phyloP scores from a whole-genome alignment of 2,113 vertebrate species.

The Mohoua ochrocephala region DNA sequence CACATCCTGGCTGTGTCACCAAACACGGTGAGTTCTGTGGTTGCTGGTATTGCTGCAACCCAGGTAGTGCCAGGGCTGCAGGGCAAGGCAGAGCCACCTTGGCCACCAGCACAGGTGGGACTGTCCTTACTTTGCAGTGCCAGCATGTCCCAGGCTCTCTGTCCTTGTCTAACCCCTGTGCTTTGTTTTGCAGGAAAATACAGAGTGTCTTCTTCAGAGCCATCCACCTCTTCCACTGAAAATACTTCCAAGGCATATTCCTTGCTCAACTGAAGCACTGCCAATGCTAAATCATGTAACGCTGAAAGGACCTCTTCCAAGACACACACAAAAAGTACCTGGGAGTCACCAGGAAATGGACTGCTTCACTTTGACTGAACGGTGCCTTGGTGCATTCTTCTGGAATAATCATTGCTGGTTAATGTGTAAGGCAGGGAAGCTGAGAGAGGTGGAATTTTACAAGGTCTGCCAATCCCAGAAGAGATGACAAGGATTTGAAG shows the following conservation, averaged over 20 bases:
- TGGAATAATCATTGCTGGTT: background rate
- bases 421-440: background rate
- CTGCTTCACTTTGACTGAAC: background rate
- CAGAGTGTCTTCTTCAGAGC: slow-evolving; percentile 70
- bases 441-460: background rate
- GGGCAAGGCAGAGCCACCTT: background rate
- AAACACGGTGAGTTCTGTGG: background rate
- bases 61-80: background rate
- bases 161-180: background rate
- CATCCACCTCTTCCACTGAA: slow-evolving; percentile 68
- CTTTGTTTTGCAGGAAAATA: slow-evolving; percentile 71
- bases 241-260: slow-evolving; percentile 73
- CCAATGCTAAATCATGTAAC: background rate
- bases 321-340: background rate
- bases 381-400: background rate
- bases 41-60: background rate
- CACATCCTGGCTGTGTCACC: background rate
- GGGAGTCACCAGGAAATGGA: background rate
- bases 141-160: background rate
- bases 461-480: background rate
- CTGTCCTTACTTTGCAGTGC: background rate
- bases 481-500: background rate
- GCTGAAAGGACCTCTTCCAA: background rate
- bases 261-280: slow-evolving; percentile 66
- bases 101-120: background rate